Percentiles rank a stretch among this genome's conserved stretches.
Conservation (phyloP, 2,113 vertebrate genomes). For the Chamaetylas fuelleborni region DNA sequence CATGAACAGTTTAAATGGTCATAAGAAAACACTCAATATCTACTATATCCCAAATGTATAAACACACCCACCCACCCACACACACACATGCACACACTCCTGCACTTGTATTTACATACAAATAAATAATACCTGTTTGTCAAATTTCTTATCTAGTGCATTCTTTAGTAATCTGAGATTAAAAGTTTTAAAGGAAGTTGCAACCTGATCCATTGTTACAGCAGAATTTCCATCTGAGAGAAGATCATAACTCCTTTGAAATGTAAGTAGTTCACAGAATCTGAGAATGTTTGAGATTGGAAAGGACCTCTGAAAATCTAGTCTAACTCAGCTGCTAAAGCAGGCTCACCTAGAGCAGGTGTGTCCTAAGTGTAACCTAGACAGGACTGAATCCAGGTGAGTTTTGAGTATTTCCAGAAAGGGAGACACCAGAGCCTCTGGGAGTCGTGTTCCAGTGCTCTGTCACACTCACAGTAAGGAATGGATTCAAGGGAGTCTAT, state of each 20-base stretch:
- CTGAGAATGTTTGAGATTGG: background rate
- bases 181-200: background rate
- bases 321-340: background rate
- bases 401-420: background rate
- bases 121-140: background rate
- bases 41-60: background rate
- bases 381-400: background rate
- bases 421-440: background rate
- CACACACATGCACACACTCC: too few species aligned
- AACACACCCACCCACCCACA: too few species aligned
- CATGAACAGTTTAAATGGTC: background rate
- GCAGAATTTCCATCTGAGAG: background rate
- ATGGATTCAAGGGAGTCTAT: background rate
- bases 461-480: background rate
- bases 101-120: background rate
- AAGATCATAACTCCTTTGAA: background rate
- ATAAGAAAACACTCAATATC: background rate
- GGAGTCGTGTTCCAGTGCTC: background rate
- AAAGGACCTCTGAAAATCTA: background rate
- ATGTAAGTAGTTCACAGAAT: background rate
- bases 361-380: background rate
- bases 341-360: background rate
- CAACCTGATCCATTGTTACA: background rate
- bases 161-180: background rate
- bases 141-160: background rate